phyloP scores from a whole-genome alignment of 2,797 vertebrate species.

The Lacerta agilis region DNA sequence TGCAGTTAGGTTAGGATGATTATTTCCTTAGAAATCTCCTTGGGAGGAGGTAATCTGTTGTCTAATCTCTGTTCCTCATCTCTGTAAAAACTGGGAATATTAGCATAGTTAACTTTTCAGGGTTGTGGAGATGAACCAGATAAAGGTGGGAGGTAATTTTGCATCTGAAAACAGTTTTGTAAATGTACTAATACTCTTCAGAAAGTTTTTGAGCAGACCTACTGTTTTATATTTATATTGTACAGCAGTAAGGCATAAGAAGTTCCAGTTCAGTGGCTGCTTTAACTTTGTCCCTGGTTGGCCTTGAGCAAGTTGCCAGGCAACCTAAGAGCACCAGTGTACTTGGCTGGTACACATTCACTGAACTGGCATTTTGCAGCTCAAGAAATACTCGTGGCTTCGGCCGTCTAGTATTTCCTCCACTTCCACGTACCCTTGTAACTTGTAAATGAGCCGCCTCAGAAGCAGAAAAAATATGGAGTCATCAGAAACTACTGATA shows the following conservation, averaged over 20 bases:
- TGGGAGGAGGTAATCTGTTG: neutral
- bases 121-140: neutral
- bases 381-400: neutral
- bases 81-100: neutral
- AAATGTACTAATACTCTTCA: neutral
- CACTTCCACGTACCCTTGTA: neutral
- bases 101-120: neutral
- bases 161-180: neutral
- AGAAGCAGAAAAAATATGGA: neutral
- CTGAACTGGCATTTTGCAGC: neutral
- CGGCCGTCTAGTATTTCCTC: neutral
- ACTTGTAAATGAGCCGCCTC: neutral
- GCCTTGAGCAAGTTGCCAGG: constrained; percentile 47
- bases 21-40: neutral
- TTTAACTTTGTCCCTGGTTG: constrained; percentile 9
- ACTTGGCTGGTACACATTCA: neutral
- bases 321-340: neutral
- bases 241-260: neutral
- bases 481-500: neutral
- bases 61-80: neutral
- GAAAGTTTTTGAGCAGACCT: neutral
- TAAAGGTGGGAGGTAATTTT: neutral
- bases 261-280: neutral
- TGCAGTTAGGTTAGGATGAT: neutral
- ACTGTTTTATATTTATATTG: neutral